Conservation (phyloP, 2,113 vertebrate species). For the Chlorodrepanis virens region DNA sequence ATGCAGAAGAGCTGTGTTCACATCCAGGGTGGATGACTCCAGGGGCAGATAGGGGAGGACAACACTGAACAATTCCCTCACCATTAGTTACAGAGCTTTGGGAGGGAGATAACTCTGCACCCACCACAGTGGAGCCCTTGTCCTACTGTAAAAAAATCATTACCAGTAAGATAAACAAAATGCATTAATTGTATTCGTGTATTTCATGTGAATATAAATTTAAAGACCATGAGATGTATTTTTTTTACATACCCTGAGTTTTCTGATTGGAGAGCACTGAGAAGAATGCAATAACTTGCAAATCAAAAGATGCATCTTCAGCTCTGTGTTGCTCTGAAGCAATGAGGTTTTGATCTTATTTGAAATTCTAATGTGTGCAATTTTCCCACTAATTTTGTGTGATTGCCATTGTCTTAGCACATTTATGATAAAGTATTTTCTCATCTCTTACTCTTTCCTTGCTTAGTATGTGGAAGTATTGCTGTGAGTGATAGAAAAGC, state of each 20-base stretch:
- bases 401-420: neutral
- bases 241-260: neutral
- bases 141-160: neutral
- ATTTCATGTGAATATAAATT: neutral
- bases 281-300: neutral
- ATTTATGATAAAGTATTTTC: neutral
- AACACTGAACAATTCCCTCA: neutral
- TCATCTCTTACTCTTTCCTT: neutral
- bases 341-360: neutral
- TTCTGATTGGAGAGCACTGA: neutral
- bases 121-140: neutral
- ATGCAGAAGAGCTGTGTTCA: neutral
- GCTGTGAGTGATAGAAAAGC: neutral
- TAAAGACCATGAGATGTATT: neutral
- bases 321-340: neutral
- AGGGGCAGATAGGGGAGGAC: neutral
- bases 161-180: neutral
- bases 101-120: neutral
- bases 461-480: neutral
- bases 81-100: fast-evolving
- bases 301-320: neutral
- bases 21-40: neutral
- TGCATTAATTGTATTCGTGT: neutral
- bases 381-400: neutral
- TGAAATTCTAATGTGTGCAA: fast-evolving